phyloP scores from a whole-genome alignment of 2,888 invertebrate species.

The Megaustenia siamemsis region DNA sequence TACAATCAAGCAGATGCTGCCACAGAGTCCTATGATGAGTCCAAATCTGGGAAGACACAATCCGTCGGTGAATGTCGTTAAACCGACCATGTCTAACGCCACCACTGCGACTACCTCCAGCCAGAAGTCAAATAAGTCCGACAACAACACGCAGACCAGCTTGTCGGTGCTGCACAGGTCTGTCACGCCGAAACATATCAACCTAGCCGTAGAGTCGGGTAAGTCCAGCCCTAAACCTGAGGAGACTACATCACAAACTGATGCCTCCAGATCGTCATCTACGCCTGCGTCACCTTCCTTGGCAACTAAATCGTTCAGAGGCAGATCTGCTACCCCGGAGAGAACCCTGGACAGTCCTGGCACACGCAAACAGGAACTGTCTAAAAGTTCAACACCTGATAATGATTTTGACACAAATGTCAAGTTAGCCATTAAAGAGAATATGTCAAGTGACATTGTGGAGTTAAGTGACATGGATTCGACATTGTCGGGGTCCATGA shows the following conservation, averaged over 20 bases:
- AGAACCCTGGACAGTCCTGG: slow-evolving; percentile 1
- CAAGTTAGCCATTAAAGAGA: slow-evolving; percentile 32
- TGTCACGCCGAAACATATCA: slow-evolving; percentile 57
- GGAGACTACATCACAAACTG: not conserved
- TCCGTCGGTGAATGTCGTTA: slow-evolving; percentile 70
- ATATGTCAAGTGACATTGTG: not conserved
- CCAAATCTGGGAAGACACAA: slow-evolving; percentile 58
- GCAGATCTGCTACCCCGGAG: not conserved
- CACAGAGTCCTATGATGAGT: slow-evolving; percentile 58
- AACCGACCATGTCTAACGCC: slow-evolving; percentile 67
- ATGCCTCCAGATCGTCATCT: not conserved
- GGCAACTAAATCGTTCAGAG: slow-evolving; percentile 21
- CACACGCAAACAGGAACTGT: not conserved
- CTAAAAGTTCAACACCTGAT: slow-evolving; percentile 12
- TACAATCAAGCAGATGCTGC: slow-evolving; percentile 49
- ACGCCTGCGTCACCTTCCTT: slow-evolving; percentile 25
- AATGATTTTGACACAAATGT: not conserved
- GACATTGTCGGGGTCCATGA: not conserved
- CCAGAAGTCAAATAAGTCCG: slow-evolving; percentile 66
- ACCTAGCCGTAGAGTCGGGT: slow-evolving; percentile 64
- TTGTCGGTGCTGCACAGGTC: slow-evolving; percentile 71
- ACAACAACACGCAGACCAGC: slow-evolving; percentile 71
- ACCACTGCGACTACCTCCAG: slow-evolving; percentile 48
- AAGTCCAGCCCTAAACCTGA: slow-evolving; percentile 50
- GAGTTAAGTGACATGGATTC: slow-evolving; percentile 28